phyloP scores from a whole-genome alignment of 2,797 vertebrate species.

The Rhinogobio ventralis region DNA sequence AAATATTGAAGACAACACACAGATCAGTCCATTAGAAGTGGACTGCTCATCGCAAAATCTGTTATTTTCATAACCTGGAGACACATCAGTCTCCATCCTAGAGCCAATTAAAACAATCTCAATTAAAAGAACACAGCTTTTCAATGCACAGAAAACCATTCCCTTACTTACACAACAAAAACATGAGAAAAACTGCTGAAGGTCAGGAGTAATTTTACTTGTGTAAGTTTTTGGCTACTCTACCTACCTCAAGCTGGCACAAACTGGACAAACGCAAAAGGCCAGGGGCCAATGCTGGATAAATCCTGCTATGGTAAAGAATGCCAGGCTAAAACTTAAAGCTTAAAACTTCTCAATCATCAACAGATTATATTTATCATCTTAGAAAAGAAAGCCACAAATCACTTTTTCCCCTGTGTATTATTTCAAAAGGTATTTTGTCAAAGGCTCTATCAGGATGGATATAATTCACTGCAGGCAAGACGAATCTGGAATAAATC shows the following conservation, averaged over 20 bases:
- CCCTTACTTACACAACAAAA: not conserved
- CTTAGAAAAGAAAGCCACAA: not conserved
- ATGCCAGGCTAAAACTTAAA: not conserved
- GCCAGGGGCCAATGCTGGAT: not conserved
- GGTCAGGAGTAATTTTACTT: not conserved
- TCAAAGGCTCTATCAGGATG: not conserved
- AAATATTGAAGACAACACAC: not conserved
- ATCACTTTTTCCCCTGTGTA: not conserved
- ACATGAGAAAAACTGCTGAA: not conserved
- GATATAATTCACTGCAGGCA: slow-evolving; percentile 28
- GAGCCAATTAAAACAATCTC: not conserved
- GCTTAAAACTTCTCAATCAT: no score
- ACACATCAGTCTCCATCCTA: not conserved
- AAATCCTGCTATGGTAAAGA: slow-evolving; percentile 5
- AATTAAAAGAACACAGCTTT: not conserved
- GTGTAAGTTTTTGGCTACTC: slow-evolving; percentile 8
- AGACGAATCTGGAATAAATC: slow-evolving; percentile 27
- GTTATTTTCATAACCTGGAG: not conserved
- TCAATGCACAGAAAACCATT: not conserved
- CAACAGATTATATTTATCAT: not conserved
- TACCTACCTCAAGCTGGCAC: not conserved
- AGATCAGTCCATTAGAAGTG: not conserved
- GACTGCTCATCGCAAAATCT: not conserved
- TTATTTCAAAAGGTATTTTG: not conserved
- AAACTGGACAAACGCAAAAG: not conserved